These are phyloP conservation scores for Apotomis turbidana DNA, from an alignment of 2,888 invertebrate species.

Conservation along the genomic window DNA sequence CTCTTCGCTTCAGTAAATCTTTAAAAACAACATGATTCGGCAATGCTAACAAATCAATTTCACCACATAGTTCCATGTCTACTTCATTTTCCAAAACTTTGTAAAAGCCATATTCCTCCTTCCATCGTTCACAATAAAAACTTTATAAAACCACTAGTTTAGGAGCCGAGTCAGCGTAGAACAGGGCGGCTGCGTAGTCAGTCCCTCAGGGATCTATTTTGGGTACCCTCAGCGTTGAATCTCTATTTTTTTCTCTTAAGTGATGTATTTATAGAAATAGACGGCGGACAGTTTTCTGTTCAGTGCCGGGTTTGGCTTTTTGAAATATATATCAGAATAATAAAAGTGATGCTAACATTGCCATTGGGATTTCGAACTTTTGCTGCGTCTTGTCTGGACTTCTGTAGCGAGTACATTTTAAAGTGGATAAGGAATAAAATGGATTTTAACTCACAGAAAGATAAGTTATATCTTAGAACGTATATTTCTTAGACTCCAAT, in stretches of 20 bases:
- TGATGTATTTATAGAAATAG: slow-evolving; percentile 80
- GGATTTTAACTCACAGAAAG: not conserved
- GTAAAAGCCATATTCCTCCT: slow-evolving; percentile 33
- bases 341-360: slow-evolving; percentile 6
- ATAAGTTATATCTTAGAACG: not conserved
- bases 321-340: slow-evolving; percentile 18
- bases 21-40: slow-evolving; percentile 14
- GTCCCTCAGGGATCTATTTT: slow-evolving; percentile 82
- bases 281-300: slow-evolving; percentile 50
- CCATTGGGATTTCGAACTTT: not conserved
- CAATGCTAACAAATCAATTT: slow-evolving; percentile 34
- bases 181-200: slow-evolving; percentile 67
- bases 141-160: slow-evolving; percentile 35
- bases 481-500: not conserved
- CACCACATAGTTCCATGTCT: slow-evolving; percentile 21
- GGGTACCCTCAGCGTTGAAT: slow-evolving; percentile 69
- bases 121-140: slow-evolving; percentile 36
- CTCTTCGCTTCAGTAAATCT: slow-evolving; percentile 3
- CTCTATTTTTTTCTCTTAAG: slow-evolving; percentile 69
- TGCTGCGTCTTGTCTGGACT: not conserved
- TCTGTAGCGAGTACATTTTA: too few species aligned
- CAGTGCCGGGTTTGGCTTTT: slow-evolving; percentile 29
- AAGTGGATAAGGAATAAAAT: not conserved
- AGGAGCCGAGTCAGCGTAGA: slow-evolving; percentile 57
- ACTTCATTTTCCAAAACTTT: slow-evolving; percentile 34